A percentile compares a stretch with the other conserved stretches of the same genome.
Conservation (phyloP, 2,888 invertebrate species). For the Cephus rjabovi region DNA sequence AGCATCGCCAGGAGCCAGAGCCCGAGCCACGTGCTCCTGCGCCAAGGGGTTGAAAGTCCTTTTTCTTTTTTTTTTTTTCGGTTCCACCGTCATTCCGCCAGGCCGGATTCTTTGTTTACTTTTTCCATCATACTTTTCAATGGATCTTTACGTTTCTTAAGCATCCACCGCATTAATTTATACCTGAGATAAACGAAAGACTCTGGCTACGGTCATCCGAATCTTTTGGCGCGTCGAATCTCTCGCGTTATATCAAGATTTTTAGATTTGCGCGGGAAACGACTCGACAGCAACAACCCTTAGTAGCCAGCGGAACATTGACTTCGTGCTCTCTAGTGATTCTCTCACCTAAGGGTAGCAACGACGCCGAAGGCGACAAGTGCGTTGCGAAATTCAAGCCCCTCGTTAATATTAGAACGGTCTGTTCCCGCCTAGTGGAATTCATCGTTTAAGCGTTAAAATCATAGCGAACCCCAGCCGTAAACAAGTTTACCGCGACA, state of each 20-base stretch:
- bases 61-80: not conserved
- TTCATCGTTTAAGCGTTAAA: not conserved
- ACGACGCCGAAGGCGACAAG: not conserved
- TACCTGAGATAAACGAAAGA: not conserved
- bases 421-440: not conserved
- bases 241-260: not conserved
- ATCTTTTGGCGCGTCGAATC: not conserved
- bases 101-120: not conserved
- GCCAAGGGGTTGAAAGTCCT: not conserved
- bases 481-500: not conserved
- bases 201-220: not conserved
- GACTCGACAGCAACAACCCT: not conserved
- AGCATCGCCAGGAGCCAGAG: not conserved
- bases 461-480: not conserved
- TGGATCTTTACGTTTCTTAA: not conserved
- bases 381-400: not conserved
- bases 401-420: not conserved
- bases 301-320: not conserved
- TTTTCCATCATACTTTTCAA: not conserved
- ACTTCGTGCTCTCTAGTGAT: not conserved
- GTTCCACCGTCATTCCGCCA: not conserved
- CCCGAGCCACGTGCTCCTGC: not conserved
- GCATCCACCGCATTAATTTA: not conserved
- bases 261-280: not conserved
- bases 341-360: not conserved